Evolutionary conservation across 2,113 vertebrate genomes (phyloP), one percentile per base, ranked within the genome.

Genomic region (Todiramphus chloris): DNA sequence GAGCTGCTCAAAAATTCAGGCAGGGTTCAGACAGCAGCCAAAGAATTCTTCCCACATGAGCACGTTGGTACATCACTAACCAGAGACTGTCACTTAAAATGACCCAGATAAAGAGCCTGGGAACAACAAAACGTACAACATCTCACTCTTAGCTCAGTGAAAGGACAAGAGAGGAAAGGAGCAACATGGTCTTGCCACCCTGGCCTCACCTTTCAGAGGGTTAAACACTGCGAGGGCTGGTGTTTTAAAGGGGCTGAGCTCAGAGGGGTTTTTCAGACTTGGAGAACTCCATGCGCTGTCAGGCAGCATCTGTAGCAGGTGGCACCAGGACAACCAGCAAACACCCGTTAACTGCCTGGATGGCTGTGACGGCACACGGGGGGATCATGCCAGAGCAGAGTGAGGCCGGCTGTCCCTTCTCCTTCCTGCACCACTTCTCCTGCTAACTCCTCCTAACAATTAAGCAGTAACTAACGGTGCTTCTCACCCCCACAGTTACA

Each of bases 131-230:
- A 43, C 16, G 74, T 55, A 27, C 37, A 56, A 44, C 23, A 15
- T 15, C 46, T n/a, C 41, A 5, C n/a, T 51, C 30, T 25, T 18
- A 59, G 66, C 6, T 20, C 62, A 60, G 46, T 14, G 3, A 3
- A 30, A 64, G 31, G 44, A 17, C 39, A 37, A 50, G 31, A 39
- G 74, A 69, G 25, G 66, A 37, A 31, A 80, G 51, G 60, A 68
- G 27, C 3, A n/a, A 63, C 17, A n/a, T 0, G 0, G 43, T 23
- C 18, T 1, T 31, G 20, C 23, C 30, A 50, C 5, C n/a, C 37
- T 17, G 50, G 55, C 41, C 35, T 77, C 46, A 21, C 31, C 17
- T 86, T 88, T 55, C 64, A 59, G 33, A 31, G 12, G 13, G 30
- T 39, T 44, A 20, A 60, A 21, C 3, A 2, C 41, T 33, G 46